Base-by-base conservation (phyloP, 1,140 invertebrate species). In the Hyles euphorbiae region DNA sequence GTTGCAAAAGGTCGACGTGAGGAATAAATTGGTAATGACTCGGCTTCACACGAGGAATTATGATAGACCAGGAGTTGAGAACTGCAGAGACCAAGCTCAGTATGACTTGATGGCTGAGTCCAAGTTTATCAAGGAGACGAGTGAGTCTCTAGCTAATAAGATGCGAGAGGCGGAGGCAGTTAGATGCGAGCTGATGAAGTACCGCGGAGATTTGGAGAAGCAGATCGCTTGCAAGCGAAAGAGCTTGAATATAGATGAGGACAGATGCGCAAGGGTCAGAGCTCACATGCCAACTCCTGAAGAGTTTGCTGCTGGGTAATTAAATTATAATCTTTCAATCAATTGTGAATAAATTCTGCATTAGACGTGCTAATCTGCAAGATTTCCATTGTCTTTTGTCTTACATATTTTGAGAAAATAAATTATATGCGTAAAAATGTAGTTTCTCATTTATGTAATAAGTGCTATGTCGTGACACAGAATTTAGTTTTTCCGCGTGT, bases 211-310 rank as follows among this genome's bases (percentile, higher is more conserved):
- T 1, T 74, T 95, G 12, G 94, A 95, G 80, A 91, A 92, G 10
- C 93, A 95, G 72, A 93, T 95, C 45, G 92, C 93, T 65, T 89
- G 94, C 10, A 95, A 95, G 73, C 89, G 92, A 36, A 94, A 94
- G 78, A 93, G 92, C 12, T 71, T 95, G 0, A 91, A 91, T 58
- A 92, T 95, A 56, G 94, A 95, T 69, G 86, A 91, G 62, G 91
- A 94, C 53, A 91, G 94, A 48, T 93, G 92, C 60, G 89, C 91
- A 67, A 70, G 89, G 22, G 85, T 94, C 1, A 84, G 94, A 7
- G 92, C 93, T 0, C 91, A 92, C 65, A 94, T 93, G 90, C 94
- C 94, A 1, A 92, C 92, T 0, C 89, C 92, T 6, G 89, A 91
- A 54, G 91, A 92, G 48, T 88, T 95, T 9, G 91, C 91, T 34